Percentiles rank a stretch among this genome's conserved stretches.
Evolutionary conservation across 53 echinoderm and acorn worm genomes (phyloP).

Genomic region (Patiria pectinifera): DNA sequence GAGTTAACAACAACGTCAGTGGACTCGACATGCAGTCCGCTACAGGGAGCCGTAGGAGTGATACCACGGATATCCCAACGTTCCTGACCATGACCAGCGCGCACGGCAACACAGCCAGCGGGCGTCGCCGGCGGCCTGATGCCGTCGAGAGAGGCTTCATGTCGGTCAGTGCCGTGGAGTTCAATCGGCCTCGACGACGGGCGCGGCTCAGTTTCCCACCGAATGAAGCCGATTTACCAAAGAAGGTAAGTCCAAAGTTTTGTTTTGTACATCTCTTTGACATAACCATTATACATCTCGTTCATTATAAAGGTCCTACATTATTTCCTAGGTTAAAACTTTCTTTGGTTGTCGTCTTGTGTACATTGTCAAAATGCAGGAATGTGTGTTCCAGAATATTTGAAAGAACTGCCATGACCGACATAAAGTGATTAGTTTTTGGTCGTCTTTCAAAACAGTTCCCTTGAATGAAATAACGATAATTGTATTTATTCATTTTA

Average conservation of each 20-base stretch:
- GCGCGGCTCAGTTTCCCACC: neutral
- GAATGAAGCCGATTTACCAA: neutral
- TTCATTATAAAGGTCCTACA: too few relatives aligned
- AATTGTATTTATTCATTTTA: too few relatives aligned
- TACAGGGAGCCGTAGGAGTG: neutral
- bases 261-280: neutral
- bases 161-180: conserved; percentile 48
- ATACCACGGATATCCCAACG: neutral
- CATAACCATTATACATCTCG: too few relatives aligned
- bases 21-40: neutral
- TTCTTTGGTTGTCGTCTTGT: too few relatives aligned
- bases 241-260: neutral
- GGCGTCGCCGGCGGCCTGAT: neutral
- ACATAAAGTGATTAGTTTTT: too few relatives aligned
- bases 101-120: neutral
- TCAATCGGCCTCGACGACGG: neutral
- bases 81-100: neutral
- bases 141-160: conserved; percentile 40
- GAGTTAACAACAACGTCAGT: too few relatives aligned
- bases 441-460: too few relatives aligned
- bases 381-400: too few relatives aligned
- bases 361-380: too few relatives aligned
- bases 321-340: too few relatives aligned
- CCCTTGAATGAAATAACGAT: too few relatives aligned
- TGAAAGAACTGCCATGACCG: too few relatives aligned